phyloP scores from a whole-genome alignment of 2,797 vertebrate genomes.

The Acipenser transmontanus region DNA sequence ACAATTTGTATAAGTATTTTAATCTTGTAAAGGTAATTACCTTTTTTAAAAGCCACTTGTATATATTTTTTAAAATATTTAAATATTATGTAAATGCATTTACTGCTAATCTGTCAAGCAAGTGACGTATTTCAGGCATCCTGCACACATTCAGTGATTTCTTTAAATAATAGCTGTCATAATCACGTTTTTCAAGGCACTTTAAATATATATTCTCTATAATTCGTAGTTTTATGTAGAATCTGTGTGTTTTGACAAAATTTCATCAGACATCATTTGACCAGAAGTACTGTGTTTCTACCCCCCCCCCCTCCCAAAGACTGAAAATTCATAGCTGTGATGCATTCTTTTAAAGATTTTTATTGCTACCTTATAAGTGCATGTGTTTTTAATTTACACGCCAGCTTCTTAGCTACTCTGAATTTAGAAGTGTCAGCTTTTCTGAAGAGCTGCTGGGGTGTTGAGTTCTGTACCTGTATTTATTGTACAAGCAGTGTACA shows the following conservation, averaged over 20 bases:
- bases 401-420: conserved; percentile 32
- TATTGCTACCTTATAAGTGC: too few relatives aligned
- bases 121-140: background rate
- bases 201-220: background rate
- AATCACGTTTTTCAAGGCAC: background rate
- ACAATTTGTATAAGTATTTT: too few relatives aligned
- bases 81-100: conserved; percentile 2
- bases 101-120: conserved; percentile 1
- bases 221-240: background rate
- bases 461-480: conserved; percentile 58
- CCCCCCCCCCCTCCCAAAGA: too few relatives aligned
- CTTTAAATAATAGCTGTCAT: conserved; percentile 7
- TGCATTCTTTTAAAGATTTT: background rate
- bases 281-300: conserved; percentile 31
- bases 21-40: too few relatives aligned
- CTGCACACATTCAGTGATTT: conserved; percentile 1
- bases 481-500: conserved; percentile 54
- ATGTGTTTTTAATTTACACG: too few relatives aligned
- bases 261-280: conserved; percentile 68
- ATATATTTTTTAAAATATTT: background rate
- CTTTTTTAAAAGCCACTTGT: too few relatives aligned
- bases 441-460: conserved; percentile 52
- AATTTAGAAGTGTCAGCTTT: conserved; percentile 65
- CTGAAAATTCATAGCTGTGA: background rate
- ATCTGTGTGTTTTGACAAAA: conserved; percentile 54